A percentile compares a stretch with the other conserved stretches of the same genome.
phyloP scores from a whole-genome alignment of 2,113 vertebrate species.

The Arenaria interpres region DNA sequence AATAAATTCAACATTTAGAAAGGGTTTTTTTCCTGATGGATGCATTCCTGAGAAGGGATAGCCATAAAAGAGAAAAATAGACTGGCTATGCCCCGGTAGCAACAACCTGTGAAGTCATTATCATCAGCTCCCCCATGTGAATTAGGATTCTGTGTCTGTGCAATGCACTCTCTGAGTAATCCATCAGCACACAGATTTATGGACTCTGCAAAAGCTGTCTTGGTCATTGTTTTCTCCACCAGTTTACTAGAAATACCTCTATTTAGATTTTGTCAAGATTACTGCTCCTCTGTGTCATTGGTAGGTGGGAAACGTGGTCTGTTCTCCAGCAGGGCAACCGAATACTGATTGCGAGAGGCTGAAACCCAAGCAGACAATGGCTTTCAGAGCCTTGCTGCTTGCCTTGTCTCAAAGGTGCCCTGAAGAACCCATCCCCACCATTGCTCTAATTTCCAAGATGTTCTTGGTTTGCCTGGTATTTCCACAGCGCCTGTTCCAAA shows the following conservation, averaged over 20 bases:
- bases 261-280: conserved; percentile 49
- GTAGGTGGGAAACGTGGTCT: neutral
- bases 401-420: neutral
- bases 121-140: neutral
- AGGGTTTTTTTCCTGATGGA: conserved; percentile 22
- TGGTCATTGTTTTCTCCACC: conserved; percentile 12
- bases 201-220: neutral
- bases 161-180: neutral
- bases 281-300: neutral
- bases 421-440: neutral
- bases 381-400: neutral
- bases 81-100: neutral
- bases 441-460: neutral
- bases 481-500: neutral
- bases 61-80: conserved; percentile 54
- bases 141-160: conserved; percentile 8
- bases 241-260: conserved; percentile 36
- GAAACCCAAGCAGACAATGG: neutral
- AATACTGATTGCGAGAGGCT: neutral
- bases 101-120: conserved; percentile 51
- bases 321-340: neutral
- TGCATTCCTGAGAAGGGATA: neutral
- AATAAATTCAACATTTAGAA: neutral
- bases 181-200: conserved; percentile 43
- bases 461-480: neutral